Evolutionary conservation across 2,888 invertebrate species (phyloP).

Genomic region (Loripinus fragilis): DNA sequence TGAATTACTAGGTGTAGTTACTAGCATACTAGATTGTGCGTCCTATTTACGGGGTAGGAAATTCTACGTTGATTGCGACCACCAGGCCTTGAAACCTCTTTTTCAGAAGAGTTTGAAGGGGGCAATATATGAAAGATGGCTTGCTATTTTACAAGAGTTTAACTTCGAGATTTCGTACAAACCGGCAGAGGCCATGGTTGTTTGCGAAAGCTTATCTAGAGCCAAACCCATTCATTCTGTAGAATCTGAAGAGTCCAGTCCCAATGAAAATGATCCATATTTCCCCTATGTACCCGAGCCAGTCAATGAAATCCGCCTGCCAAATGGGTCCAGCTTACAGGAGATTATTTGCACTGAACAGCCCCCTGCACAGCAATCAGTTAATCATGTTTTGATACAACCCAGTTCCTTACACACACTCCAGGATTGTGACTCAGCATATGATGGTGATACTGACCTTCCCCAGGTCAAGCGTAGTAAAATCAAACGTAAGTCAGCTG

Average conservation of each 20-base stretch:
- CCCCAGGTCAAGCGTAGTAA: slow-evolving; percentile 24
- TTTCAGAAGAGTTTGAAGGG: slow-evolving; percentile 19
- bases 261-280: slow-evolving; percentile 34
- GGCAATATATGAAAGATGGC: slow-evolving; percentile 30
- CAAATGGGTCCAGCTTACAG: not conserved
- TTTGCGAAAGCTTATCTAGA: too few species aligned
- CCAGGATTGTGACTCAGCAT: too few species aligned
- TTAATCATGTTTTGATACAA: not conserved
- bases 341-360: not conserved
- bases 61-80: slow-evolving; percentile 42
- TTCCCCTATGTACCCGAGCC: slow-evolving; percentile 45
- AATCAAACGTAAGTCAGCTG: slow-evolving; percentile 31
- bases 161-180: slow-evolving; percentile 25
- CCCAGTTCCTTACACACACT: not conserved
- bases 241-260: slow-evolving; percentile 20
- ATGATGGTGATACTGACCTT: not conserved
- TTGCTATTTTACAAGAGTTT: slow-evolving; percentile 30
- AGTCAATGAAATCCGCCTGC: too few species aligned
- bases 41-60: slow-evolving; percentile 6
- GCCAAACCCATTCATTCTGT: not conserved
- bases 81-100: slow-evolving; percentile 31
- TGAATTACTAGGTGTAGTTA: slow-evolving; percentile 30
- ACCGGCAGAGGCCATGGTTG: slow-evolving; percentile 13
- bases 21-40: slow-evolving; percentile 4
- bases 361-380: not conserved